Evolutionary conservation across 2,113 vertebrate genomes (phyloP), one percentile per base, ranked within the genome.

Genomic region (Bubo blakistoni): DNA sequence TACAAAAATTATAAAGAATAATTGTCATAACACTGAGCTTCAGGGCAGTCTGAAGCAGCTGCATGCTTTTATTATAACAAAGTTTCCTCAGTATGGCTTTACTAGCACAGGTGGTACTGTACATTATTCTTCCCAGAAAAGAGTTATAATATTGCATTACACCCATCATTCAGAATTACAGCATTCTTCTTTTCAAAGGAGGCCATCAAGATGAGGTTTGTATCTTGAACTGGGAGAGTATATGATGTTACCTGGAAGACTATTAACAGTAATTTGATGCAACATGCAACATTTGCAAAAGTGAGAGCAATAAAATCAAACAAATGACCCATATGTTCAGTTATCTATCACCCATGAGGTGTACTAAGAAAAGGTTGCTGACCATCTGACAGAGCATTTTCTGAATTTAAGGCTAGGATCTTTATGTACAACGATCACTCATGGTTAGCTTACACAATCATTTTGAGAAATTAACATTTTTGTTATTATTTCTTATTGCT

Each of bases 251-350:
- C 88, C 61, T 70, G 78, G 38, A 81, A 87, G 90, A 93, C 42
- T 42, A 93, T 82, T 81, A 96, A 86, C 65, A 69, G 42, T 71
- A 86, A 96, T 80, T 79, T 30, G 13, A 82, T 84, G 79, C 63
- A 92, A 79, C 34, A 47, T 72, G 74, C 55, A 86, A 82, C 81
- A 93, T 88, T 92, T 87, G 73, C 73, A 92, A 89, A 96, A 90
- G 30, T 74, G 81, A 94, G 86, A 91, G 85, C 71, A 93, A 84
- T 96, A 94, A 96, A 94, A 85, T 87, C 86, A 93, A 92, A 95
- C 42, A 93, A 97, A 96, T 71, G 78, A 79, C 73, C 73, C 92
- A 79, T 92, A 95, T 96, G 90, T 51, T 91, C 73, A n/a, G 32
- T 69, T 91, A 92, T 79, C 73, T 81, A 70, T 91, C 93, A 92